phyloP scores from a whole-genome alignment of 2,797 vertebrate genomes.

The Acanthis flammea region DNA sequence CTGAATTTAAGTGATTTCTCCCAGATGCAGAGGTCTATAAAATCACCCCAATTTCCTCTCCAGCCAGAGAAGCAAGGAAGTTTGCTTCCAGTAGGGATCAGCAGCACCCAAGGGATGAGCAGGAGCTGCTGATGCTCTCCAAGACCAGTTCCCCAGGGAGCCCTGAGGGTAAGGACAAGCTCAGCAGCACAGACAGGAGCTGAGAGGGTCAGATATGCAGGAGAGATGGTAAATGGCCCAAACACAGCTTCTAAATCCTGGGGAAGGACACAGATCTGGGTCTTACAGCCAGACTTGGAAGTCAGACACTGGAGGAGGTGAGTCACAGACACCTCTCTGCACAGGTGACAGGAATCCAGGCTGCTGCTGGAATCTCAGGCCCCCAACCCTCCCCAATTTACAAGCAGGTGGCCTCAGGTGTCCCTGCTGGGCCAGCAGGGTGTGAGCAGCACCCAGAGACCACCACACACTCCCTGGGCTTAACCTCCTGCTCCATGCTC shows the following conservation, averaged over 20 bases:
- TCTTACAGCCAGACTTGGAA: not conserved
- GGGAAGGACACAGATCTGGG: not conserved
- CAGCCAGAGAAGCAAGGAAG: not conserved
- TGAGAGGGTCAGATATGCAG: not conserved
- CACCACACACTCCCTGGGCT: not conserved
- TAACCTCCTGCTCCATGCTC: not conserved
- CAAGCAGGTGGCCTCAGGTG: not conserved
- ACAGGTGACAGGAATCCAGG: not conserved
- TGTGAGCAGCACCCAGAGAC: not conserved
- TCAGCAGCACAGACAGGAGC: not conserved
- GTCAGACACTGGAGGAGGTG: not conserved
- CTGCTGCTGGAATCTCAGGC: not conserved
- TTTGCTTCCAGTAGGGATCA: not conserved
- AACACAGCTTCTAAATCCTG: not conserved
- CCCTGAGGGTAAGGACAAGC: not conserved
- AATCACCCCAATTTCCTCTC: rapidly evolving
- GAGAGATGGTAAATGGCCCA: not conserved
- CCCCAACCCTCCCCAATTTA: not conserved
- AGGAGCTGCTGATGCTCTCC: not conserved
- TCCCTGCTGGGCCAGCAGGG: not conserved
- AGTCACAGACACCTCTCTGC: not conserved
- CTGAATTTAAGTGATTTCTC: not conserved
- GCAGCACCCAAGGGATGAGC: not conserved
- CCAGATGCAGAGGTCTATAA: not conserved
- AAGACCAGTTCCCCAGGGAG: not conserved